Conservation (phyloP, 92 coral and sea anemone species). For the Blastomussa wellsi region DNA sequence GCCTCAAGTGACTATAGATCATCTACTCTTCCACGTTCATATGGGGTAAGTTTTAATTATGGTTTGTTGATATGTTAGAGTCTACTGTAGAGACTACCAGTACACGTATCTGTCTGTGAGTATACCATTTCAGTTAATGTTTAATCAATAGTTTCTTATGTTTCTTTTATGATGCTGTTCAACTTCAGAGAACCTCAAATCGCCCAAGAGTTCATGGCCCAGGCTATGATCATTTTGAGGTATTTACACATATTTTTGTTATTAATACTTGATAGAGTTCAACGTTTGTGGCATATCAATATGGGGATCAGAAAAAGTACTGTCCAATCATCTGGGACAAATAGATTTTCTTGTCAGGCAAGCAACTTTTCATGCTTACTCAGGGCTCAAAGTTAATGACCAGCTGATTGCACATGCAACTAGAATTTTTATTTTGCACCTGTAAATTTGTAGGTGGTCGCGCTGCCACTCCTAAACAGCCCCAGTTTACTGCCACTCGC, state of each 20-base stretch:
- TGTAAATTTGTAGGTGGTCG: too few relatives aligned
- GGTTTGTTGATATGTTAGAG: not conserved
- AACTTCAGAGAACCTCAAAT: constrained; percentile 51
- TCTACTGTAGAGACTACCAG: not conserved
- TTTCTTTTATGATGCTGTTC: constrained; percentile 1
- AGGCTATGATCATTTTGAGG: constrained; percentile 38
- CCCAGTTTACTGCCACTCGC: too few relatives aligned
- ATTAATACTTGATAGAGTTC: not conserved
- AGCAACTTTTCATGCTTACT: too few relatives aligned
- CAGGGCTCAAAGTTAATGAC: too few relatives aligned
- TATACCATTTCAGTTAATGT: not conserved
- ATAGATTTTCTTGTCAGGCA: too few relatives aligned
- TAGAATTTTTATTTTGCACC: too few relatives aligned
- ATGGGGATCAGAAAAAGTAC: too few relatives aligned
- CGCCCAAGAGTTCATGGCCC: constrained; percentile 49
- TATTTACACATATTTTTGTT: not conserved
- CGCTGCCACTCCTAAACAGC: too few relatives aligned
- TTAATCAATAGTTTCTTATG: not conserved
- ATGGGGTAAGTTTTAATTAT: constrained; percentile 43
- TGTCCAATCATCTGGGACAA: too few relatives aligned
- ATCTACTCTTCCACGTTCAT: constrained; percentile 71
- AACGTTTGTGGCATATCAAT: not conserved
- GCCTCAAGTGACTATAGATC: constrained; percentile 37
- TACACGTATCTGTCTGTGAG: not conserved
- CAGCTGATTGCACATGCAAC: too few relatives aligned